phyloP scores from a whole-genome alignment of 2,797 vertebrate genomes.

The Sebastes hubbsi region DNA sequence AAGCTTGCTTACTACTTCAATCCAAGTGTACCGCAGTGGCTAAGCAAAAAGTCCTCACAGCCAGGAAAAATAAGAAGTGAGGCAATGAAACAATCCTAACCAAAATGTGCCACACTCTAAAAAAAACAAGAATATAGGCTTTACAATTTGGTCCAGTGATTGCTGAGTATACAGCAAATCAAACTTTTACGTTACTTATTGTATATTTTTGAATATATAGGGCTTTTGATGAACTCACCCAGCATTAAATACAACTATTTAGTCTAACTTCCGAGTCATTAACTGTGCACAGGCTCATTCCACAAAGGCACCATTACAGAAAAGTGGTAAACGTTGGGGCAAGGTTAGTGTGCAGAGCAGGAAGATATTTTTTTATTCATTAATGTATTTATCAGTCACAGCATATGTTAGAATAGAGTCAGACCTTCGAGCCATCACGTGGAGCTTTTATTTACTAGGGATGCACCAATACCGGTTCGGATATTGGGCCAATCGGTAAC shows the following conservation, averaged over 20 bases:
- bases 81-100: neutral
- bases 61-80: neutral
- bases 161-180: neutral
- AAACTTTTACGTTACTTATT: neutral
- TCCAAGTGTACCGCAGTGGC: neutral
- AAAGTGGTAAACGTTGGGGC: neutral
- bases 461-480: no score
- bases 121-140: neutral
- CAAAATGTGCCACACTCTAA: neutral
- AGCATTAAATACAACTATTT: neutral
- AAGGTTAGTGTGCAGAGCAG: neutral
- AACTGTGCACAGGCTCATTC: conserved; percentile 20
- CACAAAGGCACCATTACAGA: conserved; percentile 72
- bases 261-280: neutral
- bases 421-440: neutral
- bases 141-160: neutral
- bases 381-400: neutral
- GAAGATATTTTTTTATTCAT: conserved; percentile 5
- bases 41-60: neutral
- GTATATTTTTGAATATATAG: neutral
- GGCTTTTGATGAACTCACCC: neutral
- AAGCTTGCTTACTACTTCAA: neutral
- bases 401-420: neutral
- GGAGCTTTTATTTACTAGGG: neutral
- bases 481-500: no score